Conservation (phyloP, 2,888 invertebrate species). For the Cataglyphis cursor region DNA sequence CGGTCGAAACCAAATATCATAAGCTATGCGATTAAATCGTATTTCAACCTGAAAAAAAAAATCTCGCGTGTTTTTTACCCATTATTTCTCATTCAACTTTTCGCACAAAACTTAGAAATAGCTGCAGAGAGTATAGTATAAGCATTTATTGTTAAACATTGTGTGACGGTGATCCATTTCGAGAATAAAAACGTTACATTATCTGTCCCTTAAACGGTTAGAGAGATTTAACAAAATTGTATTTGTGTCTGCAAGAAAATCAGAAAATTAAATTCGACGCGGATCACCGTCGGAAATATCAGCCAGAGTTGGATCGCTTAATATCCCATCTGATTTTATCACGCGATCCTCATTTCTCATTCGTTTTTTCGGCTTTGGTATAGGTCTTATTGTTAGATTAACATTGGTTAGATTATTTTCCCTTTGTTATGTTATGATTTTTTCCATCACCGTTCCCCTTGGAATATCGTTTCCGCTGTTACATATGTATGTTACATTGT, state of each 20-base stretch:
- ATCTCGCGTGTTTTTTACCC: background rate
- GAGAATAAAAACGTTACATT: conserved; percentile 3
- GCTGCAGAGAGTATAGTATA: conserved; percentile 78
- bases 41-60: background rate
- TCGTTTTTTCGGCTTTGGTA: conserved; percentile 82
- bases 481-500: conserved; percentile 55
- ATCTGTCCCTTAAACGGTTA: background rate
- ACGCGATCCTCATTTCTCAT: conserved; percentile 77
- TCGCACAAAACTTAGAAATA: conserved; percentile 80
- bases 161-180: conserved; percentile 45
- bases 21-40: background rate
- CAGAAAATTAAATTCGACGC: conserved; percentile 11
- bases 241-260: background rate
- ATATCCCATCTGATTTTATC: conserved; percentile 76
- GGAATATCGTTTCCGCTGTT: conserved; percentile 40
- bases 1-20: background rate
- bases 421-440: conserved; percentile 67
- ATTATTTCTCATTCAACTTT: conserved; percentile 58
- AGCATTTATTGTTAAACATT: conserved; percentile 44
- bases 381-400: conserved; percentile 81
- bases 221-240: background rate
- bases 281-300: conserved; percentile 59
- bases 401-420: conserved; percentile 79
- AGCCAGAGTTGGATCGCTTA: conserved; percentile 79
- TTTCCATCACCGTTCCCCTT: conserved; percentile 50